Percentiles rank a stretch among this genome's conserved stretches.
Conservation (phyloP, 2,113 vertebrate genomes). For the Pycnonotus jocosus region DNA sequence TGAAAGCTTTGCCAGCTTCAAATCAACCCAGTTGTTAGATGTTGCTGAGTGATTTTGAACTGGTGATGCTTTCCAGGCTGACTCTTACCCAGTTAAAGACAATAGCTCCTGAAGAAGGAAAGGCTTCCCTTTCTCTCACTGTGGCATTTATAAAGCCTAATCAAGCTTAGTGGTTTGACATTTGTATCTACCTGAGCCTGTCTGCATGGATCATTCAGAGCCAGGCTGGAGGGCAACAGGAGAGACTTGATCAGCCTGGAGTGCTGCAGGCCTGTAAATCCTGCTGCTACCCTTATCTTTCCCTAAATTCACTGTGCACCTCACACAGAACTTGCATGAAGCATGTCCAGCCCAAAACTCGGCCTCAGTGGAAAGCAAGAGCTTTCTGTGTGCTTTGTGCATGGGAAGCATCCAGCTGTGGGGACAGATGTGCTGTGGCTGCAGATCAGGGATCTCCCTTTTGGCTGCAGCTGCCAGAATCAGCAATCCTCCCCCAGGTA, state of each 20-base stretch:
- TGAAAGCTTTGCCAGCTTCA: neutral
- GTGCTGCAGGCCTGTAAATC: neutral
- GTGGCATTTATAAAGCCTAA: neutral
- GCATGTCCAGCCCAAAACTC: neutral
- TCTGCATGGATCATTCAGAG: neutral
- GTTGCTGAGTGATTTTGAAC: neutral
- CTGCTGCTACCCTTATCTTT: neutral
- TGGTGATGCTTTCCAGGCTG: neutral
- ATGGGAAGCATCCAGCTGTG: neutral
- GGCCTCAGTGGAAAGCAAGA: neutral
- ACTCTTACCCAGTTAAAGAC: neutral
- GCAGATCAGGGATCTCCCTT: neutral
- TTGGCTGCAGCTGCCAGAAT: neutral
- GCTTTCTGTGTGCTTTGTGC: neutral
- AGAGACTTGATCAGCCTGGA: neutral
- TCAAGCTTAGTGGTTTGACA: constrained; percentile 9
- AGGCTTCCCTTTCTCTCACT: neutral
- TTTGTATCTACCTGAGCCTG: neutral
- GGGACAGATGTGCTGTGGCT: neutral
- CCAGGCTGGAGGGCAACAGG: neutral
- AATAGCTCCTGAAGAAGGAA: neutral
- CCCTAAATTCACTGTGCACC: neutral
- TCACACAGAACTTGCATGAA: neutral
- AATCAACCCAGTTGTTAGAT: neutral
- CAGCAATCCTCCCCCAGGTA: neutral